Base-by-base conservation (phyloP, 30 jellyfish, hydroid and myxozoan genomes). In the Hydra vulgaris region DNA sequence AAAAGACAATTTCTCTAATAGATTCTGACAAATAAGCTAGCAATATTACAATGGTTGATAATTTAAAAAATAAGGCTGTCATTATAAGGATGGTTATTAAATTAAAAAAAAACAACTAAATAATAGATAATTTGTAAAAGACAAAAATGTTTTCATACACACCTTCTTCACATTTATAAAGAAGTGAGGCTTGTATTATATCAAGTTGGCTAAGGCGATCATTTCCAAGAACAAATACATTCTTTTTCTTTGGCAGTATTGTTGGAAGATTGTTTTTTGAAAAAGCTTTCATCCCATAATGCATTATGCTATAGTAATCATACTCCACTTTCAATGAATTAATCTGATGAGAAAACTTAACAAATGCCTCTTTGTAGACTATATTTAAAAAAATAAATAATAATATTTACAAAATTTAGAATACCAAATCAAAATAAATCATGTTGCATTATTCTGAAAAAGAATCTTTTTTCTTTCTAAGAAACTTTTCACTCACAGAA, bases 311-410 rank as follows among this genome's bases (percentile, higher is more conserved):
- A 12, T 71, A 78, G 74, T 61, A 92, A 71, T 92, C 98, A 66
- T 92, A 92, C 7, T 18, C 77, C 26, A 92, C 86, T 7, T 90
- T 93, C 7, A 88, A 74, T 18, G 98, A 92, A 66, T 87, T 89
- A 74, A 92, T 92, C 16, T 95, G 82, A 70, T 79, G 81, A 81
- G 87, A 83, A 84, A 92, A 92, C 40, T 80, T 86, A 18, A 82
- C 81, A 72, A 92, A 92, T 5, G 98, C 98, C 21, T 92, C 98
- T 27, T 84, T 74, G 90, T 78, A 92, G 8, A 89, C 98, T 92
- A 76, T 8, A 67, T 66, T 18, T 23, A 79, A 74, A 16, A 71
- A 25, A 20, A 21, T 17, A 18, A 15, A 17, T 17, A 17, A 56
- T 56, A 69, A 69, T 3, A 21, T 69, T 21, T 69, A 21, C 76